phyloP scores from a whole-genome alignment of 2,797 vertebrate genomes.

The Mormyrus proboscirostris region DNA sequence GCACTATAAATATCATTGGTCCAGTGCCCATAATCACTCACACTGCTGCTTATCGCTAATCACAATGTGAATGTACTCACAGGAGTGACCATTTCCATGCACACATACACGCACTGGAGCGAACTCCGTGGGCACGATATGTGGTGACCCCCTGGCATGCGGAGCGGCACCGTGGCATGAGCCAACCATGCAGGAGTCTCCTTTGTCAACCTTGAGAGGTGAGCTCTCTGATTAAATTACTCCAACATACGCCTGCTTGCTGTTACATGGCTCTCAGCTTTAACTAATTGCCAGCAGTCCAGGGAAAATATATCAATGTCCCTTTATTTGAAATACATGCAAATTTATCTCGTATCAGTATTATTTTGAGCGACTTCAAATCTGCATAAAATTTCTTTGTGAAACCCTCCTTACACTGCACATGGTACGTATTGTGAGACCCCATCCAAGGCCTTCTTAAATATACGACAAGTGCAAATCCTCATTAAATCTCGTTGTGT shows the following conservation, averaged over 20 bases:
- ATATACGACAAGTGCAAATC: background rate
- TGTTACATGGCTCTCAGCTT: constrained; percentile 9
- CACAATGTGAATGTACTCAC: background rate
- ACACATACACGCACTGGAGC: background rate
- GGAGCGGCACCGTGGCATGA: too few species aligned
- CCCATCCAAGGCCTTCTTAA: background rate
- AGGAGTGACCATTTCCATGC: background rate
- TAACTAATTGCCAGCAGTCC: constrained; percentile 8
- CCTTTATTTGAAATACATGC: background rate
- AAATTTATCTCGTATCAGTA: background rate
- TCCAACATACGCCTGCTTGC: background rate
- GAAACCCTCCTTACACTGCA: background rate
- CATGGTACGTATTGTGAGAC: background rate
- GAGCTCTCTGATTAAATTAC: constrained; percentile 5
- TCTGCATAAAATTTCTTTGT: background rate
- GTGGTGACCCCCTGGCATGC: background rate
- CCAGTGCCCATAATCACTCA: background rate
- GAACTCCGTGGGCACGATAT: background rate
- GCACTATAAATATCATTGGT: background rate
- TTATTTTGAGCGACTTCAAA: background rate
- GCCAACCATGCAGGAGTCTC: background rate
- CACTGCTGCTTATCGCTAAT: background rate
- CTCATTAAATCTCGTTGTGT: background rate
- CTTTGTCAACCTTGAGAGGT: background rate
- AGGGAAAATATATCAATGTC: background rate